Conservation (phyloP, 2,113 vertebrate species). For the Zootoca vivipara region DNA sequence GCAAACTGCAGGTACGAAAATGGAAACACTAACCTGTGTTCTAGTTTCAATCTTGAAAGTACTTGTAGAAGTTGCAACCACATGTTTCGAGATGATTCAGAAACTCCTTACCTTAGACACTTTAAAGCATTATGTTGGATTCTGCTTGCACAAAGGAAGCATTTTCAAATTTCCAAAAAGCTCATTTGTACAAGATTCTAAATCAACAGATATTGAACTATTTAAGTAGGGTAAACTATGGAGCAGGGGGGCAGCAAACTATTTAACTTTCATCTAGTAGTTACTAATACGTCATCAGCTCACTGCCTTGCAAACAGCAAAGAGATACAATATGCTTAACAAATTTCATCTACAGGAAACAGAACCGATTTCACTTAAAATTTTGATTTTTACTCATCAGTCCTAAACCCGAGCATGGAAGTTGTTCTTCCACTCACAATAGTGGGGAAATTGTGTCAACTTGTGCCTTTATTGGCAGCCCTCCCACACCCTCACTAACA, state of each 20-base stretch:
- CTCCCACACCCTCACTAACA: background rate
- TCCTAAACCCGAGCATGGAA: background rate
- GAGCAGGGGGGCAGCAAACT: background rate
- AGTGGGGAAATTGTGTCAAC: background rate
- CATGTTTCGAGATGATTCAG: slow-evolving; percentile 48
- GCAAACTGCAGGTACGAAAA: slow-evolving; percentile 67
- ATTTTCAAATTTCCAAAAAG: slow-evolving; percentile 48
- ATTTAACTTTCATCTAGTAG: background rate
- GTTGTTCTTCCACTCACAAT: background rate
- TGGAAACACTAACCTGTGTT: slow-evolving; percentile 56
- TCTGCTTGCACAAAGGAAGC: background rate
- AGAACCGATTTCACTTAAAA: background rate
- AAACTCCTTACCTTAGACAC: slow-evolving; percentile 15
- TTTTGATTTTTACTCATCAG: background rate
- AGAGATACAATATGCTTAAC: background rate
- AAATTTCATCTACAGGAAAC: background rate
- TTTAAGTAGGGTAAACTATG: background rate
- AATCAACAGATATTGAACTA: slow-evolving; percentile 11
- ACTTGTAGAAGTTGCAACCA: slow-evolving; percentile 52
- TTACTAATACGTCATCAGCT: background rate
- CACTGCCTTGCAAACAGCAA: background rate
- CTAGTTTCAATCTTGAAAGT: slow-evolving; percentile 60
- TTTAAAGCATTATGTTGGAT: slow-evolving; percentile 26
- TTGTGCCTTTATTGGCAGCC: background rate
- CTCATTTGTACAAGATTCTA: slow-evolving; percentile 35